A percentile compares a stretch with the other conserved stretches of the same genome.
phyloP scores from a whole-genome alignment of 2,888 invertebrate species.

The Tetragonula carbonaria region DNA sequence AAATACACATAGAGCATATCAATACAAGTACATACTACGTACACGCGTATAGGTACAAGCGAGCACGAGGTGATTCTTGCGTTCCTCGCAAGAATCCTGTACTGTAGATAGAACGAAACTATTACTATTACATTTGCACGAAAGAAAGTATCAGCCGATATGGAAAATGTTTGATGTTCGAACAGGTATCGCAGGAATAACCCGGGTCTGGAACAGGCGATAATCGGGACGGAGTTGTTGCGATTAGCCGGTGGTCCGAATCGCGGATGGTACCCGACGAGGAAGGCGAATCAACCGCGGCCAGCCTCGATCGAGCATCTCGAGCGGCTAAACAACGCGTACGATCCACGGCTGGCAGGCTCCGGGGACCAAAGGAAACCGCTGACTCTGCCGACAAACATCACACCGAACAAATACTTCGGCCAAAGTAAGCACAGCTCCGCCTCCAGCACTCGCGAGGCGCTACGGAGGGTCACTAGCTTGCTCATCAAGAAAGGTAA shows the following conservation, averaged over 20 bases:
- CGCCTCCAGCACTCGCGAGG: constrained; percentile 89
- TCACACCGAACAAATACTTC: constrained; percentile 94
- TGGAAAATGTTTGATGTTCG: neutral
- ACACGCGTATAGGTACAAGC: too few species aligned
- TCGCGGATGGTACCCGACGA: constrained; percentile 92
- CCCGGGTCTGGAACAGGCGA: constrained; percentile 85
- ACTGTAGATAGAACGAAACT: too few species aligned
- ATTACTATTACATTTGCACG: too few species aligned
- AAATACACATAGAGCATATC: too few species aligned
- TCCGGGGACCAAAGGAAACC: constrained; percentile 89
- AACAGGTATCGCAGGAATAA: constrained; percentile 82
- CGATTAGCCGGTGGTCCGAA: constrained; percentile 92
- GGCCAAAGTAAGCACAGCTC: constrained; percentile 89
- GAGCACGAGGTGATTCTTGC: too few species aligned
- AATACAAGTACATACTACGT: too few species aligned
- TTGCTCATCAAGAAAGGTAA: constrained; percentile 93
- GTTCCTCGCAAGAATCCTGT: too few species aligned
- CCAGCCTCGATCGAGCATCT: constrained; percentile 94
- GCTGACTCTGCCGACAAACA: constrained; percentile 93
- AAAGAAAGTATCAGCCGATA: too few species aligned
- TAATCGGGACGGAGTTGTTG: constrained; percentile 92
- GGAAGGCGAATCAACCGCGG: constrained; percentile 88
- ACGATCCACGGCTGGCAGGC: constrained; percentile 83
- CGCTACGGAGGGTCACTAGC: constrained; percentile 94
- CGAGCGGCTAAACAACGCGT: constrained; percentile 87